Evolutionary conservation across 2,888 invertebrate species (phyloP), one percentile per base, ranked within the genome.

Genomic region (Dicycla oo): DNA sequence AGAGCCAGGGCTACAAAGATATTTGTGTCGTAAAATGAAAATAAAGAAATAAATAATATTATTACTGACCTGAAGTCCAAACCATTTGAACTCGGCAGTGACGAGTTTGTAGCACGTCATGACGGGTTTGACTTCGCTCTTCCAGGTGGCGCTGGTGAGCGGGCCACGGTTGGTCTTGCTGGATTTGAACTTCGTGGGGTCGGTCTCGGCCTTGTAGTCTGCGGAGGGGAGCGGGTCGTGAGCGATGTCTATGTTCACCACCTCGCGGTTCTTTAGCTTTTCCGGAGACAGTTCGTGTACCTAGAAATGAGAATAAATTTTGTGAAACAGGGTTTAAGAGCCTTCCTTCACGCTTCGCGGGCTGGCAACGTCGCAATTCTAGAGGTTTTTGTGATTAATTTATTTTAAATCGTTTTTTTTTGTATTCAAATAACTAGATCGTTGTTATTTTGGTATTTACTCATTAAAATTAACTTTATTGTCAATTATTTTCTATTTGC

Each of bases 61-160:
- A 38, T 38, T 38, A 38, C 89, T 90, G 83, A 97, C 97, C 96
- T 98, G 98, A 77, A 99, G 96, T 70, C 99, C 99, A 91, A 99
- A 99, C 99, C 99, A 99, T 96, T 99, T 99, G 96, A 99, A 99
- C 96, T 99, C 99, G 80, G 98, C 98, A 49, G 99, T 99, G 88
- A 99, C 99, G 86, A 99, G 97, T 95, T 99, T 99, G 95, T 99
- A 99, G 93, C 99, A 99, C 66, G 99, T 99, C 99, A 99, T 99
- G 78, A 99, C 98, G 26, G 99, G 99, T 68, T 97, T 96, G 60
- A 97, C 97, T 54, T 96, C 97, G 72, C 97, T 97, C 94, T 97
- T 97, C 99, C 99, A 99, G 82, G 97, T 97, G 85, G 97, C 96
- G 1, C 97, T 97, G 78, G 96, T 94, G 71, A 99, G 97, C 53